These are phyloP conservation scores for Alcis repandata DNA, from an alignment of 2,888 invertebrate species.

Conservation along the genomic window DNA sequence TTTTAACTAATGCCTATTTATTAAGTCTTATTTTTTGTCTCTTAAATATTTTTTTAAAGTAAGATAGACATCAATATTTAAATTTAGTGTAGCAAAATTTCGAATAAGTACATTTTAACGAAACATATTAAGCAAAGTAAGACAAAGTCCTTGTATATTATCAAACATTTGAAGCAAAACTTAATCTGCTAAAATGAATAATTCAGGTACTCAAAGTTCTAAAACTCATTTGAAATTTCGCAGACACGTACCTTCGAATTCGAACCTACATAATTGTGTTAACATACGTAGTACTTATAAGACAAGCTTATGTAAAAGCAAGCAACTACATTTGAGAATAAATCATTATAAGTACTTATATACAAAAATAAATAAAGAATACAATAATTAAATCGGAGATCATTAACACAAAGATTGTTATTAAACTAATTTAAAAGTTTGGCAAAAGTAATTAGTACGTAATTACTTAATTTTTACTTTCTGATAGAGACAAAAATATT, in stretches of 20 bases:
- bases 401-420: too few relatives aligned
- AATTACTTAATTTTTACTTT: too few relatives aligned
- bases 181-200: constrained; percentile 22
- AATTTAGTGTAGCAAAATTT: neutral
- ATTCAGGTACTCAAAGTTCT: constrained; percentile 27
- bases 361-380: too few relatives aligned
- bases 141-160: neutral
- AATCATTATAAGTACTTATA: too few relatives aligned
- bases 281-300: neutral
- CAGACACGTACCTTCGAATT: neutral
- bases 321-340: too few relatives aligned
- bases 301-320: too few relatives aligned
- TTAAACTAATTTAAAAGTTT: too few relatives aligned
- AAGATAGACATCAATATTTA: neutral
- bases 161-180: constrained; percentile 16
- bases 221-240: constrained; percentile 25
- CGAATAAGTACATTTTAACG: neutral
- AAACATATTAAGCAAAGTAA: neutral
- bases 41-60: neutral
- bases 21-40: neutral
- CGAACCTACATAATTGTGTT: neutral
- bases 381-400: too few relatives aligned
- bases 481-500: too few relatives aligned
- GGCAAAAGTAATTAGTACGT: too few relatives aligned
- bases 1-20: too few relatives aligned